phyloP scores from a whole-genome alignment of 2,113 vertebrate genomes.

The Hippocampus comes region DNA sequence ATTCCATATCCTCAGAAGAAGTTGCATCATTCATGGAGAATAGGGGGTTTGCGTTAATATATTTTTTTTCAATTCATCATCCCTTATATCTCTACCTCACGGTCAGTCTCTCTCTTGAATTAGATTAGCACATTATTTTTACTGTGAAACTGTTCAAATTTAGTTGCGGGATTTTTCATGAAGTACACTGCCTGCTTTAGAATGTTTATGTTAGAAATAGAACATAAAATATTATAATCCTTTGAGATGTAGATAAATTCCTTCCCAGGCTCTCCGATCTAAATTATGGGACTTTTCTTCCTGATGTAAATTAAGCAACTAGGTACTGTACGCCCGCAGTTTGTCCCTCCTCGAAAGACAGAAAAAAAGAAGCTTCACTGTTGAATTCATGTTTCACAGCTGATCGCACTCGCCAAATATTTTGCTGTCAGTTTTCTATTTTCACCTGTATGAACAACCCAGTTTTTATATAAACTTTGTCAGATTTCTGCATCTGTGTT shows the following conservation, averaged over 20 bases:
- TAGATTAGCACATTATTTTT: not conserved
- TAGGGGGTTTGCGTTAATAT: conserved; percentile 1
- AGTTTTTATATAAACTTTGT: conserved; percentile 46
- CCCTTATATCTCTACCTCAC: conserved; percentile 2
- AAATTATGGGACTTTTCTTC: too few relatives aligned
- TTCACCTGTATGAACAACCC: conserved; percentile 5
- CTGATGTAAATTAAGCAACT: not conserved
- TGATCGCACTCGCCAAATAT: conserved; percentile 2
- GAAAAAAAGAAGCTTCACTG: not conserved
- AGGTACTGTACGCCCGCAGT: not conserved
- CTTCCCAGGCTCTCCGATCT: not conserved
- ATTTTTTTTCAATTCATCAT: not conserved
- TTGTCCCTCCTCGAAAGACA: not conserved
- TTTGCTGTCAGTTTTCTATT: conserved; percentile 23
- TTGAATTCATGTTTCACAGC: not conserved
- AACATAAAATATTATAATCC: not conserved
- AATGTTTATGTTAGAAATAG: not conserved
- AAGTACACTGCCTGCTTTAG: conserved; percentile 4
- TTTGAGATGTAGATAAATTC: not conserved
- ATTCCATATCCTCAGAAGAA: conserved; percentile 10
- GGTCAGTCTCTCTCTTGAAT: not conserved
- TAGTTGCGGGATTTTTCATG: conserved; percentile 5
- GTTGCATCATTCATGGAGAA: conserved; percentile 1
- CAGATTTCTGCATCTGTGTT: conserved; percentile 36
- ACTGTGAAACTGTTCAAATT: conserved; percentile 31